A percentile compares a stretch with the other conserved stretches of the same genome.
Conservation (phyloP, 2,113 vertebrate genomes). For the Menidia beryllina region DNA sequence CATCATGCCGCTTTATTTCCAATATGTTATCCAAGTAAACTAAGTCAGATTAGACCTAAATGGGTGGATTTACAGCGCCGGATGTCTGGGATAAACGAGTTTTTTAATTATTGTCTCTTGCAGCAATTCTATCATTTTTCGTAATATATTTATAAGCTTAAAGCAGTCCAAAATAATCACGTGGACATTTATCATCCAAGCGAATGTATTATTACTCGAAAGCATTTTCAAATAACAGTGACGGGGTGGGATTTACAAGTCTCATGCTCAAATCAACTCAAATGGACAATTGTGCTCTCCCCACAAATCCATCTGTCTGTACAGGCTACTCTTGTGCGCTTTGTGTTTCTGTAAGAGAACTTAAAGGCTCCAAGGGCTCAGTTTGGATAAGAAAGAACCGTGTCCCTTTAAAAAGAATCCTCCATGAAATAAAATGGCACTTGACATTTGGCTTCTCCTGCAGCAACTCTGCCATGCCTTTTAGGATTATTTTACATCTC, state of each 20-base stretch:
- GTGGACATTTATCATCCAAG: not conserved
- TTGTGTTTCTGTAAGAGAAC: constrained; percentile 77
- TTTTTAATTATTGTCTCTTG: not conserved
- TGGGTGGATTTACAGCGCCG: not conserved
- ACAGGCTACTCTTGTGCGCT: constrained; percentile 54
- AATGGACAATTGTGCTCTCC: constrained; percentile 37
- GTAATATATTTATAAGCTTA: not conserved
- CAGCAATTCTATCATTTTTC: not conserved
- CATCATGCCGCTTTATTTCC: constrained; percentile 32
- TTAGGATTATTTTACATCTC: constrained; percentile 80
- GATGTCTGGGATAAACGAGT: not conserved
- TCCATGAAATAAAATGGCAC: constrained; percentile 74
- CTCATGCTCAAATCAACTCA: constrained; percentile 43
- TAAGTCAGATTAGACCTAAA: constrained; percentile 22
- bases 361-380: constrained; percentile 82
- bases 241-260: constrained; percentile 32
- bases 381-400: constrained; percentile 81
- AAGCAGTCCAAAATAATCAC: not conserved
- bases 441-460: constrained; percentile 80
- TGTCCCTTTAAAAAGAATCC: constrained; percentile 58
- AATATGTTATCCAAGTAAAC: constrained; percentile 26
- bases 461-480: constrained; percentile 72
- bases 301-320: constrained; percentile 34
- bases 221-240: constrained; percentile 25
- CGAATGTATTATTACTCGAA: not conserved